Evolutionary conservation across 2,113 vertebrate species (phyloP).

Genomic region (Clarias macrocephalus): DNA sequence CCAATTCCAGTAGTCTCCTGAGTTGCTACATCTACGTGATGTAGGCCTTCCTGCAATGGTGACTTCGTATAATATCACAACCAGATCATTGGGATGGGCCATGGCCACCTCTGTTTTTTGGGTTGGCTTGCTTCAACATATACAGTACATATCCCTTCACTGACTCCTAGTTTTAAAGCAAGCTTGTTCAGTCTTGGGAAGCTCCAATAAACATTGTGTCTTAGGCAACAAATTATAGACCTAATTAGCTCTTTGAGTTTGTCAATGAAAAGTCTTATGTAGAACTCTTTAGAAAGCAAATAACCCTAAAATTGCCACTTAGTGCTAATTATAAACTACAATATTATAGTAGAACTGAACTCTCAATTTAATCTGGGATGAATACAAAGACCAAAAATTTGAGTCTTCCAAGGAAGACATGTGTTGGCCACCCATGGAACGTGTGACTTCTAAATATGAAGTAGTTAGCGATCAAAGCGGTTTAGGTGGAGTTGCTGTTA

Average conservation of each 20-base stretch:
- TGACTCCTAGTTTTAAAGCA: not conserved
- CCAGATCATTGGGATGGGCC: not conserved
- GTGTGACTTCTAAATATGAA: too few species aligned
- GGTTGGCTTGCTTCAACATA: not conserved
- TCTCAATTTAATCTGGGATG: not conserved
- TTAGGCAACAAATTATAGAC: constrained; percentile 1
- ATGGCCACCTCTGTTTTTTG: not conserved
- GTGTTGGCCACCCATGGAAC: too few species aligned
- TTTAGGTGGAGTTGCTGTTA: too few species aligned
- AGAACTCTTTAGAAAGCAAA: not conserved
- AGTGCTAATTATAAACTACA: not conserved
- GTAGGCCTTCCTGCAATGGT: too few species aligned
- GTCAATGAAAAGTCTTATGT: not conserved
- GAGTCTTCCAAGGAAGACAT: too few species aligned
- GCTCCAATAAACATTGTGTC: not conserved
- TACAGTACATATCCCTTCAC: not conserved
- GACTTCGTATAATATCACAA: not conserved
- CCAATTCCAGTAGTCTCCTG: too few species aligned
- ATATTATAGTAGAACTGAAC: not conserved
- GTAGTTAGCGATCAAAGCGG: too few species aligned
- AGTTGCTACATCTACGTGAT: too few species aligned
- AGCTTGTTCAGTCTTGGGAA: not conserved
- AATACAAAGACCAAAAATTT: not conserved
- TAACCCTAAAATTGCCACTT: not conserved
- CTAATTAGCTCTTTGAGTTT: not conserved